Percentiles rank a stretch among this genome's conserved stretches.
These are phyloP conservation scores for Ispidina picta DNA, from an alignment of 2,797 vertebrate genomes.

Conservation along the genomic window DNA sequence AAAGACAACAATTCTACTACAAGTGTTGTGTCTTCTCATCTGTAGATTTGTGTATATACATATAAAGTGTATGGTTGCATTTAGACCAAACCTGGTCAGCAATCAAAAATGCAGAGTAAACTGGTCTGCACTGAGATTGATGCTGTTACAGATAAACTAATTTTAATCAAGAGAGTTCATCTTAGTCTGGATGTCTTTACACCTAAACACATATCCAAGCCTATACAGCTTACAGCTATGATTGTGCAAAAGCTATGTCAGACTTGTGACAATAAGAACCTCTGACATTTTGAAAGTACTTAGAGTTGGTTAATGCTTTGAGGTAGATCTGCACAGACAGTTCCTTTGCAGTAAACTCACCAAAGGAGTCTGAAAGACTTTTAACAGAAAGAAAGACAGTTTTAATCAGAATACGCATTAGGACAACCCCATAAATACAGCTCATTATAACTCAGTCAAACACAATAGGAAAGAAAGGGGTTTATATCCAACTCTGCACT, in stretches of 20 bases:
- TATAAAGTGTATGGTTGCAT: neutral
- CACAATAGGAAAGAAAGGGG: neutral
- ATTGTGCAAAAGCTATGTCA: neutral
- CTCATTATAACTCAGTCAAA: neutral
- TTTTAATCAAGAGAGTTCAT: neutral
- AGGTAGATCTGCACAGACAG: neutral
- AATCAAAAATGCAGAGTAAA: neutral
- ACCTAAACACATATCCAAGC: neutral
- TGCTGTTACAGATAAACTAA: neutral
- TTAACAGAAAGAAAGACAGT: neutral
- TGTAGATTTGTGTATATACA: neutral
- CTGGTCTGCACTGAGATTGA: neutral
- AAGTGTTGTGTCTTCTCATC: neutral
- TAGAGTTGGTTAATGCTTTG: neutral
- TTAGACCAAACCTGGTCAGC: neutral
- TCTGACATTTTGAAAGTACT: neutral
- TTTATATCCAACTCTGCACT: neutral
- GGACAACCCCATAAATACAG: neutral
- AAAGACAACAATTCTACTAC: neutral
- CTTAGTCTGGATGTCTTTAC: neutral
- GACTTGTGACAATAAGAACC: neutral
- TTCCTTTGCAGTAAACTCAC: neutral
- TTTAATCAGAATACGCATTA: neutral
- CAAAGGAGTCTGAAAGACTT: neutral
- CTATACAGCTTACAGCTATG: neutral